These are phyloP conservation scores for Oxystoma pomonae DNA, from an alignment of 2,888 invertebrate genomes.

Conservation along the genomic window DNA sequence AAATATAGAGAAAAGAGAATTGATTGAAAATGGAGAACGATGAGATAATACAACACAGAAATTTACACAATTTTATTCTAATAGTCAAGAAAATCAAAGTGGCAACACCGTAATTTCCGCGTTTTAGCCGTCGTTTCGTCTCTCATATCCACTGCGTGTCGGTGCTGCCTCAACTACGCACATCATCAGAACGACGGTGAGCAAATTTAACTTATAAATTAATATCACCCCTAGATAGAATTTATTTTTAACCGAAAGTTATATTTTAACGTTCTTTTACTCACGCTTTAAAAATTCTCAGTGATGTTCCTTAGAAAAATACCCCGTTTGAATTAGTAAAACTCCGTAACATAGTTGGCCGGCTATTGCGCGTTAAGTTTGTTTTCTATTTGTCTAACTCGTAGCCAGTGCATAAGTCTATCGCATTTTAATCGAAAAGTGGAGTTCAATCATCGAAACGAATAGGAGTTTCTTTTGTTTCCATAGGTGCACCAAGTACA, in stretches of 20 bases:
- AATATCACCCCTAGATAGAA: neutral
- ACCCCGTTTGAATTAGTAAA: neutral
- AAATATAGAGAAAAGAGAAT: too few relatives aligned
- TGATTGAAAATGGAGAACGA: too few relatives aligned
- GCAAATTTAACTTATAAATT: conserved; percentile 18
- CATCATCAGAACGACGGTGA: conserved; percentile 35
- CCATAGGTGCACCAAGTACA: neutral
- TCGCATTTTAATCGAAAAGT: neutral
- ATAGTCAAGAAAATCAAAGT: too few relatives aligned
- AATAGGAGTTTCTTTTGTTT: neutral
- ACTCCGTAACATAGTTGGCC: neutral
- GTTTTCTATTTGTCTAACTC: neutral
- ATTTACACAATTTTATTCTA: too few relatives aligned
- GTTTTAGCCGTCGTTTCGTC: conserved; percentile 24
- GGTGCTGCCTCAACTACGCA: conserved; percentile 37
- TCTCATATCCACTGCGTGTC: conserved; percentile 32
- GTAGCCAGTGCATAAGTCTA: neutral
- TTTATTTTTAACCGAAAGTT: neutral
- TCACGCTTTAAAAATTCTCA: conserved; percentile 5
- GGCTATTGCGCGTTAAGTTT: neutral
- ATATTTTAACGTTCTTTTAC: neutral
- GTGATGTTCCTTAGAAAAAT: conserved; percentile 7
- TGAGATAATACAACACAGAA: too few relatives aligned
- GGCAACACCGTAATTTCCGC: conserved; percentile 19
- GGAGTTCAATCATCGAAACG: neutral